Evolutionary conservation across 1,140 invertebrate genomes (phyloP).

Genomic region (Leptinotarsa lineolata): DNA sequence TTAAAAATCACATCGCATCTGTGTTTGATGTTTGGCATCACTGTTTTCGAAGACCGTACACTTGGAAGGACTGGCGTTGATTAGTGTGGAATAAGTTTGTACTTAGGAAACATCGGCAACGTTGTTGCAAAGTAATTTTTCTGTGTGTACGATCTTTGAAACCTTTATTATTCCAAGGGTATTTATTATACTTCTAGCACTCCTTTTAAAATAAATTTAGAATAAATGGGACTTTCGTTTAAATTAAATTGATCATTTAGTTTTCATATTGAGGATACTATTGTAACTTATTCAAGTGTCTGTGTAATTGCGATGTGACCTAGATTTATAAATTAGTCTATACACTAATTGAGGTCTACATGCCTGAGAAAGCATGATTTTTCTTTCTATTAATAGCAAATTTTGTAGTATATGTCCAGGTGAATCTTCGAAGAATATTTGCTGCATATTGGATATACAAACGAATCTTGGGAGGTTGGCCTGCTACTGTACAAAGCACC

Average conservation of each 20-base stretch:
- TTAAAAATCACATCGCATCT: slow-evolving; percentile 58
- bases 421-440: too few relatives aligned
- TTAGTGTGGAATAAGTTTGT: too few relatives aligned
- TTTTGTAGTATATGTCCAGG: too few relatives aligned
- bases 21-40: neutral
- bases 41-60: neutral
- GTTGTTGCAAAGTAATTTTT: too few relatives aligned
- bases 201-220: neutral
- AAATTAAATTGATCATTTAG: neutral
- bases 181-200: slow-evolving; percentile 3
- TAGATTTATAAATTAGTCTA: neutral
- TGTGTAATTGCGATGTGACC: neutral
- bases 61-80: neutral
- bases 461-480: too few relatives aligned
- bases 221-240: neutral
- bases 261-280: neutral
- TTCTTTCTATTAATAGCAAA: too few relatives aligned
- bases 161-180: neutral
- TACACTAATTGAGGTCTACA: neutral
- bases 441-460: too few relatives aligned
- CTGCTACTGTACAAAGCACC: too few relatives aligned
- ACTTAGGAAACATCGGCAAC: too few relatives aligned
- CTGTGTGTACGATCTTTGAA: neutral
- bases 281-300: neutral
- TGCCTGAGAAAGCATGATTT: neutral